Conservation (phyloP, 2,888 invertebrate genomes). For the Drosophila trichaetosa region DNA sequence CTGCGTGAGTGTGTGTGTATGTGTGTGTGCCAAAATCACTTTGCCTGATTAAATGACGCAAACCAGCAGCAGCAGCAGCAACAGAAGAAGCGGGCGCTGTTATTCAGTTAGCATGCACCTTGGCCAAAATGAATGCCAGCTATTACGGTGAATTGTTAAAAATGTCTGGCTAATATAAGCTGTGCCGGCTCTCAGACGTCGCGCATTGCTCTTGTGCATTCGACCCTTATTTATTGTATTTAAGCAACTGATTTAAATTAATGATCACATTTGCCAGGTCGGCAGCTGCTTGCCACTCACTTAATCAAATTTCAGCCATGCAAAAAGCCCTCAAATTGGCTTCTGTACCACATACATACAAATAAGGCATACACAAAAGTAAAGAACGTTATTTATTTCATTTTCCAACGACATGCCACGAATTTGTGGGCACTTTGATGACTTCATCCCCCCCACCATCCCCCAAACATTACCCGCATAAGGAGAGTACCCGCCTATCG, state of each 20-base stretch:
- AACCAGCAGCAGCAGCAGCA: slow-evolving; percentile 30
- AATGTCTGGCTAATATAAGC: slow-evolving; percentile 72
- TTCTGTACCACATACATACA: slow-evolving; percentile 5
- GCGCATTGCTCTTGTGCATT: slow-evolving; percentile 12
- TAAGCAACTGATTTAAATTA: slow-evolving; percentile 73
- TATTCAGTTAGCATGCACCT: slow-evolving; percentile 56
- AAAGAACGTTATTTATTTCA: slow-evolving; percentile 51
- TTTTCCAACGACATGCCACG: slow-evolving; percentile 33
- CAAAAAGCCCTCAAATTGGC: slow-evolving; percentile 52
- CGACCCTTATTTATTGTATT: slow-evolving; percentile 70
- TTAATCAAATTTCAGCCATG: slow-evolving; percentile 75
- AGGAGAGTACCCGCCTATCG: slow-evolving; percentile 25
- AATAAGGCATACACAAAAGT: slow-evolving; percentile 15
- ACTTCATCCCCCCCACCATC: background rate
- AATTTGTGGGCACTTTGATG: slow-evolving; percentile 49
- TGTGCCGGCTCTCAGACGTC: slow-evolving; percentile 11
- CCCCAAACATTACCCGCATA: slow-evolving; percentile 18
- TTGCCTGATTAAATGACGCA: slow-evolving; percentile 80
- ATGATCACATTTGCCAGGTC: slow-evolving; percentile 58
- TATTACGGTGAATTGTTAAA: slow-evolving; percentile 79
- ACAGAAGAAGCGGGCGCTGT: slow-evolving; percentile 9
- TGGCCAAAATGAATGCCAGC: slow-evolving; percentile 63
- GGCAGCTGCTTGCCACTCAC: slow-evolving; percentile 63
- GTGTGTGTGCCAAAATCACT: slow-evolving; percentile 68
- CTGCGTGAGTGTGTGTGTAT: slow-evolving; percentile 11